phyloP scores from a whole-genome alignment of 2,888 invertebrate species.

The Xestia c-nigrum region DNA sequence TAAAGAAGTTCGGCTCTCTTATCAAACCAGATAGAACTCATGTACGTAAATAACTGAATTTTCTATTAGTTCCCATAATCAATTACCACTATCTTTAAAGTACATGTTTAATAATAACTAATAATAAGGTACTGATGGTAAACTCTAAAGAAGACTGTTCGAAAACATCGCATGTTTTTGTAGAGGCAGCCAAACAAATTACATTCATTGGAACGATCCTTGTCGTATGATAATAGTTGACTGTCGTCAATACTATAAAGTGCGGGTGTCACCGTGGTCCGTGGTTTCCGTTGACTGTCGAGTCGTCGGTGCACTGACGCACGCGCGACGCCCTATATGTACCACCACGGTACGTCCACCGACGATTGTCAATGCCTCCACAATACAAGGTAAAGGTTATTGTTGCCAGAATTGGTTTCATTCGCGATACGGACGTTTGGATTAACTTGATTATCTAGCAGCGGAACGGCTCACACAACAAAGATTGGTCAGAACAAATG shows the following conservation, averaged over 20 bases:
- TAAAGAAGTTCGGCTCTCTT: too few species aligned
- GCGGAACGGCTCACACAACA: conserved; percentile 62
- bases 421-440: conserved; percentile 75
- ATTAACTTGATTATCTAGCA: conserved; percentile 73
- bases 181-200: not conserved
- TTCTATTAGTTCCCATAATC: not conserved
- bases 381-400: conserved; percentile 89
- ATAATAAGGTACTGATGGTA: not conserved
- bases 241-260: conserved; percentile 47
- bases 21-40: not conserved
- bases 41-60: too few species aligned
- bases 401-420: conserved; percentile 81
- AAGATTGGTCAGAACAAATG: conserved; percentile 47
- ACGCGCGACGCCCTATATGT: conserved; percentile 62
- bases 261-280: conserved; percentile 33
- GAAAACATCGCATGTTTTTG: not conserved
- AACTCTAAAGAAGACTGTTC: not conserved
- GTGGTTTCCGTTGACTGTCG: conserved; percentile 12
- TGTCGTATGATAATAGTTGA: conserved; percentile 17
- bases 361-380: conserved; percentile 70
- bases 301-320: conserved; percentile 70
- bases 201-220: conserved; percentile 3
- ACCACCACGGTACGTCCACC: conserved; percentile 45
- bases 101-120: too few species aligned
- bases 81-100: not conserved